phyloP scores from a whole-genome alignment of 92 coral and sea anemone species.

The Montipora capitata region DNA sequence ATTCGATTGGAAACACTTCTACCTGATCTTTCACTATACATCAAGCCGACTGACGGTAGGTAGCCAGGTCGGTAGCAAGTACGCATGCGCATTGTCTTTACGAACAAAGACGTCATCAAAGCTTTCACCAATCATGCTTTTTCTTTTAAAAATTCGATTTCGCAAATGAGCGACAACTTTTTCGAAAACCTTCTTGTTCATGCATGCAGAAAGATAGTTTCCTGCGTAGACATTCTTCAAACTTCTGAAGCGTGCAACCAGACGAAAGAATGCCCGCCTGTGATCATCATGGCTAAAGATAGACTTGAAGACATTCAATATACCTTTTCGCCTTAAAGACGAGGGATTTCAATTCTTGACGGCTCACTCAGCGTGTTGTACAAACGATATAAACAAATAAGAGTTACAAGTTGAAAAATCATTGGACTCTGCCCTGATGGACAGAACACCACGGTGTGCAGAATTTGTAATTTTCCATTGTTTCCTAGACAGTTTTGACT shows the following conservation, averaged over 20 bases:
- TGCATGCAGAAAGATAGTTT: neutral
- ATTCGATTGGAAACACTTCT: no score
- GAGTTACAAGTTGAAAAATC: constrained; percentile 4
- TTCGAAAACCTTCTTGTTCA: neutral
- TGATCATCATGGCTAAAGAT: neutral
- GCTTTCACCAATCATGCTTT: no score
- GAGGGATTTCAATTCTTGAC: neutral
- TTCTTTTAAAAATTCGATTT: no score
- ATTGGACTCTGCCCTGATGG: no score
- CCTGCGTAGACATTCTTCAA: constrained; percentile 2
- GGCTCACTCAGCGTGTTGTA: neutral
- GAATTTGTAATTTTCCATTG: neutral
- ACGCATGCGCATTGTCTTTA: no score
- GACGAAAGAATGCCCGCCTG: neutral
- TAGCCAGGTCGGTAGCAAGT: no score
- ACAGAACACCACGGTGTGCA: no score
- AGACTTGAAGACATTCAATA: neutral
- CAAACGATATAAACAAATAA: neutral
- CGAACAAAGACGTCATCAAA: no score
- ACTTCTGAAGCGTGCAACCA: neutral
- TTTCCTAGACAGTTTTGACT: neutral
- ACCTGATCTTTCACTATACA: no score
- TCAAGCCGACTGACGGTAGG: no score
- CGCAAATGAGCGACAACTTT: neutral
- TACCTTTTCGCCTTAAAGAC: constrained; percentile 1